Conservation (phyloP, 2,888 invertebrate species). For the Temnothorax rugatulus region DNA sequence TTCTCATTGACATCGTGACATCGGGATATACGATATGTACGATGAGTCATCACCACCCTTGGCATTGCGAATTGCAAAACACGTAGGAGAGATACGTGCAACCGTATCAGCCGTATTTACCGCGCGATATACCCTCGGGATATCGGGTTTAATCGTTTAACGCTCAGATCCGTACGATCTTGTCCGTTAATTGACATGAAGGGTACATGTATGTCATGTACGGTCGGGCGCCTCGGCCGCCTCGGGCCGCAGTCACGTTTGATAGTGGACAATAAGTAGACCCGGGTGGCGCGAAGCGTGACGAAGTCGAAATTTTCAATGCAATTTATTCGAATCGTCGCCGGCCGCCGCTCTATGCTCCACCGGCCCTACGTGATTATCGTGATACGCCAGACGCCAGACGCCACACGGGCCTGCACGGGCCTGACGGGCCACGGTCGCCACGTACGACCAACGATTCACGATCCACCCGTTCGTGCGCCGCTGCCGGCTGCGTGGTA, state of each 20-base stretch:
- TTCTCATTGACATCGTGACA: neutral
- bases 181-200: neutral
- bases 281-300: neutral
- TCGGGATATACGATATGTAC: neutral
- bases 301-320: neutral
- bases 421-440: no score
- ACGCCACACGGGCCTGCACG: no score
- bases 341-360: neutral
- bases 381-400: neutral
- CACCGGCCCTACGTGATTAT: no score
- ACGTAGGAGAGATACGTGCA: neutral
- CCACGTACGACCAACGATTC: neutral
- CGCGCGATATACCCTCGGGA: neutral
- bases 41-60: slow-evolving; percentile 31
- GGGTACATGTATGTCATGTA: no score
- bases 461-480: slow-evolving; percentile 10
- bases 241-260: neutral
- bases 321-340: neutral
- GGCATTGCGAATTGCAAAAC: neutral
- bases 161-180: neutral
- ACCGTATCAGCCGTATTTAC: neutral
- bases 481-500: neutral
- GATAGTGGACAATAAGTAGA: no score
- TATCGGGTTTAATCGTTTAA: neutral
- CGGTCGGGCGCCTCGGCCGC: no score